These are phyloP conservation scores for Etia nguti DNA, from an alignment of 2,113 vertebrate species.

Conservation along the genomic window DNA sequence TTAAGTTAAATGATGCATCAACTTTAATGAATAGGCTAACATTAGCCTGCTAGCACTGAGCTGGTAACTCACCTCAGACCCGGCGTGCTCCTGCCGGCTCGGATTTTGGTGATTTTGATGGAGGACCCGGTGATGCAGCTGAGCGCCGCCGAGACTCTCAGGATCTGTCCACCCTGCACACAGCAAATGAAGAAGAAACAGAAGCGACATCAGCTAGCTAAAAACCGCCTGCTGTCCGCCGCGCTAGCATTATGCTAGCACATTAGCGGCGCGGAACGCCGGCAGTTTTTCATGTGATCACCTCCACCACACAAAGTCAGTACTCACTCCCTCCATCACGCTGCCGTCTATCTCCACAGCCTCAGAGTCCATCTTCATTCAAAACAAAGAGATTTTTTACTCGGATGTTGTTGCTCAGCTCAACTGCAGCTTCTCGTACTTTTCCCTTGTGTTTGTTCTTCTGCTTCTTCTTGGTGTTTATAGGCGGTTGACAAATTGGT, in stretches of 20 bases:
- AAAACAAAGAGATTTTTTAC: background rate
- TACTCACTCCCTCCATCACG: constrained; percentile 92
- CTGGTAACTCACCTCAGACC: constrained; percentile 81
- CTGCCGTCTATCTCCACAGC: constrained; percentile 85
- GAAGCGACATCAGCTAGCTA: background rate
- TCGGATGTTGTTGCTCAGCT: background rate
- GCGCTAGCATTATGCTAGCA: constrained; percentile 26
- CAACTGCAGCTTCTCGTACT: background rate
- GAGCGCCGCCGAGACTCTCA: constrained; percentile 84
- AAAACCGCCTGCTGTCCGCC: background rate
- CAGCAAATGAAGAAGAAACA: background rate
- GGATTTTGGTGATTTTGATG: constrained; percentile 84
- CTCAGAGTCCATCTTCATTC: constrained; percentile 63
- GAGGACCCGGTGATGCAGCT: constrained; percentile 84
- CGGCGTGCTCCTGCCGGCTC: constrained; percentile 89
- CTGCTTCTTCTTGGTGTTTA: background rate
- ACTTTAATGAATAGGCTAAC: constrained; percentile 56
- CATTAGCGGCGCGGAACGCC: background rate
- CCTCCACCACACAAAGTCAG: background rate
- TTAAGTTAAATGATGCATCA: background rate
- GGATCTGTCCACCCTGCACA: constrained; percentile 89
- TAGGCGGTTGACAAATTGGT: background rate
- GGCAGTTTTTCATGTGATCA: background rate
- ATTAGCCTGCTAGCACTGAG: constrained; percentile 31
- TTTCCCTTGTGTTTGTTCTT: background rate